A percentile compares a stretch with the other conserved stretches of the same genome.
Evolutionary conservation across 2,888 invertebrate species (phyloP).

Genomic region (Pammene fasciana): DNA sequence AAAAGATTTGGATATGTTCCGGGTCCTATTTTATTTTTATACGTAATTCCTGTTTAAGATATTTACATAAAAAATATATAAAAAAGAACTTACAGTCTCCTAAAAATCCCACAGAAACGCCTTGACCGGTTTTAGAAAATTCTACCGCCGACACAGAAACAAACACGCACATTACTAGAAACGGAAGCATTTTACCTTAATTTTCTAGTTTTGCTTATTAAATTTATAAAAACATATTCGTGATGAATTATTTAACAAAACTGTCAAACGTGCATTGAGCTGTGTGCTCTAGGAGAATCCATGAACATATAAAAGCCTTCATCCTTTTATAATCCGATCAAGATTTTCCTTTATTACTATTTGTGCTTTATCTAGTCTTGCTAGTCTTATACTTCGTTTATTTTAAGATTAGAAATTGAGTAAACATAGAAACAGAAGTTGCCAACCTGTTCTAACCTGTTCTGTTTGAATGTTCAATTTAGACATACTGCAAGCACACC

Average conservation of each 20-base stretch:
- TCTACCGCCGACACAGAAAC: background rate
- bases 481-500: too few relatives aligned
- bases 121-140: constrained; percentile 1
- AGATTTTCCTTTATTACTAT: too few relatives aligned
- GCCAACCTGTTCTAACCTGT: too few relatives aligned
- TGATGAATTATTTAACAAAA: background rate
- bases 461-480: too few relatives aligned
- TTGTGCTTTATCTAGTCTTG: too few relatives aligned
- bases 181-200: background rate
- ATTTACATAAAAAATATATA: too few relatives aligned
- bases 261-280: background rate
- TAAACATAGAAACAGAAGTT: too few relatives aligned
- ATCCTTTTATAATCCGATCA: background rate
- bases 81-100: constrained; percentile 1
- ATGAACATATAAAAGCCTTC: background rate
- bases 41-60: too few relatives aligned
- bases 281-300: background rate
- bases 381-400: too few relatives aligned
- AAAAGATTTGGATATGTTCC: too few relatives aligned
- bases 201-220: background rate
- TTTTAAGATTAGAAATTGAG: too few relatives aligned
- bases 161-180: background rate
- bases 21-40: too few relatives aligned
- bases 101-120: background rate
- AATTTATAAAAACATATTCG: background rate